Base-by-base conservation (phyloP, 1,140 invertebrate species). In the Trigoniulus corallinus region DNA sequence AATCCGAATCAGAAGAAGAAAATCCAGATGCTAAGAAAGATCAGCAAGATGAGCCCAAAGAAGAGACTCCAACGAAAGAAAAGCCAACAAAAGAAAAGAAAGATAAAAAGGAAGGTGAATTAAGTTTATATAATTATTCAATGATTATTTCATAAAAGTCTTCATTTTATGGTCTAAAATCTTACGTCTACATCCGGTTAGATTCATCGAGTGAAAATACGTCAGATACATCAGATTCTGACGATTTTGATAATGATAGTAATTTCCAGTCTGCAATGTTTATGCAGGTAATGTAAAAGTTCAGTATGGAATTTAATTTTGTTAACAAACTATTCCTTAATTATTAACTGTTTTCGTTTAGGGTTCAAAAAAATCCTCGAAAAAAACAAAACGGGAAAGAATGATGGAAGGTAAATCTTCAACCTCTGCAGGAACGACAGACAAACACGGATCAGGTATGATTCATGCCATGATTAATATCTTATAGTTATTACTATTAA, bases 1-100 rank as follows among this genome's bases (percentile, higher is more conserved):
- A 80, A 1, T 94, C 88, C 0, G 89, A 92, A 59, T 88, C 88
- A 59, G 86, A 89, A 46, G 82, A 83, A 13, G 85, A 91, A 34
- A 81, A 87, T 24, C 84, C 88, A 52, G 76, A 81, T 50, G 54
- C 61, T 48, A 58, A 59, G n/a, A 54, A 62, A 45, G 57, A 62
- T 25, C 64, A 69, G 62, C 75, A 44, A 34, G 47, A 52, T 48
- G 53, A 64, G 58, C 55, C 60, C 53, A 50, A 58, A 56, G 52
- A 60, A 54, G 56, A 59, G 29, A 50, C 18, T 13, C 13, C 25
- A 12, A 27, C 47, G 52, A 37, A 55, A 54, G 50, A 56, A 54
- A 48, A 69, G 72, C n/a, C 71, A 72, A 58, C 61, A 41, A 61
- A 70, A 50, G 66, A 73, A 50, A 74, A 79, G 60, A 76, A 83